Evolutionary conservation across 1,140 invertebrate species (phyloP).

Genomic region (Pomacea maculata): DNA sequence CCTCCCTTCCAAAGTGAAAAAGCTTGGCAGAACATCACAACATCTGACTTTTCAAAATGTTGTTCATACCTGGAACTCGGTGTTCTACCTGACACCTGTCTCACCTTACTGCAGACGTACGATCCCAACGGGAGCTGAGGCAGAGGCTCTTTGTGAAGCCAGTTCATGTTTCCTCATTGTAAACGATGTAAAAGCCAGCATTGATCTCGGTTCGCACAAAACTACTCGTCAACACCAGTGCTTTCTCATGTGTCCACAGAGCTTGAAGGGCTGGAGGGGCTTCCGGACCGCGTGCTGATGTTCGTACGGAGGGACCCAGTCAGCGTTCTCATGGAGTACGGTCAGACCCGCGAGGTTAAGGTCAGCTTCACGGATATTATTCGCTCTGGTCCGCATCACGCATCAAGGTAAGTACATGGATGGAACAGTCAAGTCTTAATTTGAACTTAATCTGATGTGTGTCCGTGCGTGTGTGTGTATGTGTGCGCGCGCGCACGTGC

Average conservation of each 20-base stretch:
- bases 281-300: slow-evolving; percentile 25
- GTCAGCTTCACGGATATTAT: slow-evolving; percentile 31
- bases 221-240: background rate
- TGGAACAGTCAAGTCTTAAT: too few species aligned
- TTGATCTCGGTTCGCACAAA: background rate
- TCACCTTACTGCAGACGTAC: background rate
- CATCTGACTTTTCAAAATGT: too few species aligned
- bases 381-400: slow-evolving; percentile 36
- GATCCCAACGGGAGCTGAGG: background rate
- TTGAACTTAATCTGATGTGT: background rate
- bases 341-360: slow-evolving; percentile 58
- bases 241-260: slow-evolving; percentile 16
- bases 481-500: background rate
- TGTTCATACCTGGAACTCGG: too few species aligned
- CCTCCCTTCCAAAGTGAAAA: too few species aligned
- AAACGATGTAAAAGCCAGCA: background rate
- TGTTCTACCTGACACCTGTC: background rate
- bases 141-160: background rate
- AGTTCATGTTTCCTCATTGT: background rate
- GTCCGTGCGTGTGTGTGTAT: background rate
- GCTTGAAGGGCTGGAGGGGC: slow-evolving; percentile 21
- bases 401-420: slow-evolving; percentile 23
- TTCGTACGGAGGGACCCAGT: slow-evolving; percentile 64
- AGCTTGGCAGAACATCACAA: too few species aligned
- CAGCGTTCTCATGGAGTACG: slow-evolving; percentile 68